Evolutionary conservation across 2,888 invertebrate species (phyloP).

Genomic region (Phengaris alcon): DNA sequence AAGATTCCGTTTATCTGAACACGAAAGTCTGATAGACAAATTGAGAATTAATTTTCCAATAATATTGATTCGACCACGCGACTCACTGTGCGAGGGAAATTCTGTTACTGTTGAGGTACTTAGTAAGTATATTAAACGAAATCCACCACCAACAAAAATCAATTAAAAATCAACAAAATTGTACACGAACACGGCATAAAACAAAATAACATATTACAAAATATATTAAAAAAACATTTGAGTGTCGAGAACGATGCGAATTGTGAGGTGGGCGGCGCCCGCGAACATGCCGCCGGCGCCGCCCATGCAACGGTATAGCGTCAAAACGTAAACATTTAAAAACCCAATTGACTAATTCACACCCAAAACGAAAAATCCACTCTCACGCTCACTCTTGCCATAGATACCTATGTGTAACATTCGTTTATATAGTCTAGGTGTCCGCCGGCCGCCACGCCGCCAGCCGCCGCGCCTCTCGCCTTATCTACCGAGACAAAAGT

Average conservation of each 20-base stretch:
- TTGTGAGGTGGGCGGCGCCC: conserved; percentile 71
- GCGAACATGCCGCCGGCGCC: conserved; percentile 60
- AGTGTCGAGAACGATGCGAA: conserved; percentile 77
- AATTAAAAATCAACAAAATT: conserved; percentile 75
- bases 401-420: conserved; percentile 80
- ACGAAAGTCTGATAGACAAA: background rate
- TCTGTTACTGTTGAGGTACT: conserved; percentile 46
- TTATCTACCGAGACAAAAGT: conserved; percentile 80
- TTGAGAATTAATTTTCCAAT: background rate
- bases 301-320: conserved; percentile 73
- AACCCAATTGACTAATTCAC: conserved; percentile 80
- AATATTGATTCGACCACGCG: conserved; percentile 37
- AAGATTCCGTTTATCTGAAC: background rate
- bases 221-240: conserved; percentile 67
- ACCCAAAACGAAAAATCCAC: conserved; percentile 80
- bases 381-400: conserved; percentile 80
- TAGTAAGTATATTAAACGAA: conserved; percentile 77
- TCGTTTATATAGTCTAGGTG: conserved; percentile 77
- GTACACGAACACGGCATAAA: conserved; percentile 79
- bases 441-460: conserved; percentile 73
- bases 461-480: conserved; percentile 71
- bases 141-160: conserved; percentile 80
- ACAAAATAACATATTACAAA: conserved; percentile 52
- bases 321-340: conserved; percentile 78
- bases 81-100: conserved; percentile 44